Evolutionary conservation across 2,888 invertebrate genomes (phyloP).

Genomic region (Phaedon cochleariae): DNA sequence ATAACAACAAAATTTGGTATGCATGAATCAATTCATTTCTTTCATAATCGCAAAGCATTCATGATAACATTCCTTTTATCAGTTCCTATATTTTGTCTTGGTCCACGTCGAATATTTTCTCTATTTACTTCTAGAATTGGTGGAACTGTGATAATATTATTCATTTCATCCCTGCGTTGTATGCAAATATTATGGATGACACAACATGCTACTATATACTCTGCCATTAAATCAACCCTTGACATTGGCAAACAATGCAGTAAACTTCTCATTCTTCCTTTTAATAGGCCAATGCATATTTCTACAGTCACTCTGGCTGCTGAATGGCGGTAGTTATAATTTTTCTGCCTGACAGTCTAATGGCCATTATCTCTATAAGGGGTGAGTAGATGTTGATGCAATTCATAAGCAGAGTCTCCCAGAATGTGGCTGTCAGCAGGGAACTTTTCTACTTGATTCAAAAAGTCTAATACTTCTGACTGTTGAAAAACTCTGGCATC

Average conservation of each 20-base stretch:
- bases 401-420: constrained; percentile 12
- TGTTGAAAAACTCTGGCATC: constrained; percentile 39
- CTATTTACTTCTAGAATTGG: constrained; percentile 14
- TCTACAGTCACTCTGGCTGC: constrained; percentile 22
- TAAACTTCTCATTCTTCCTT: constrained; percentile 25
- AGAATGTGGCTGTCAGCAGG: constrained; percentile 12
- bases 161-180: constrained; percentile 19
- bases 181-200: constrained; percentile 22
- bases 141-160: constrained; percentile 16
- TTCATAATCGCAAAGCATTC: constrained; percentile 16
- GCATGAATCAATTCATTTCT: neutral
- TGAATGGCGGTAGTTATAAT: constrained; percentile 16
- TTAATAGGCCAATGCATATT: constrained; percentile 27
- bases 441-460: neutral
- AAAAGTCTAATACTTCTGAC: constrained; percentile 33
- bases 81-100: constrained; percentile 12
- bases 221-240: constrained; percentile 28
- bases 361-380: constrained; percentile 15
- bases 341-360: constrained; percentile 11
- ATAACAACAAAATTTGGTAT: neutral
- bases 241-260: constrained; percentile 26
- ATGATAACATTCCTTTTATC: constrained; percentile 16
- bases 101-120: constrained; percentile 17
- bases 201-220: constrained; percentile 24
- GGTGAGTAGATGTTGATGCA: constrained; percentile 16